Evolutionary conservation across 1,140 invertebrate species (phyloP), one percentile per base, ranked within the genome.

Genomic region (Panagrolaimus sp.): DNA sequence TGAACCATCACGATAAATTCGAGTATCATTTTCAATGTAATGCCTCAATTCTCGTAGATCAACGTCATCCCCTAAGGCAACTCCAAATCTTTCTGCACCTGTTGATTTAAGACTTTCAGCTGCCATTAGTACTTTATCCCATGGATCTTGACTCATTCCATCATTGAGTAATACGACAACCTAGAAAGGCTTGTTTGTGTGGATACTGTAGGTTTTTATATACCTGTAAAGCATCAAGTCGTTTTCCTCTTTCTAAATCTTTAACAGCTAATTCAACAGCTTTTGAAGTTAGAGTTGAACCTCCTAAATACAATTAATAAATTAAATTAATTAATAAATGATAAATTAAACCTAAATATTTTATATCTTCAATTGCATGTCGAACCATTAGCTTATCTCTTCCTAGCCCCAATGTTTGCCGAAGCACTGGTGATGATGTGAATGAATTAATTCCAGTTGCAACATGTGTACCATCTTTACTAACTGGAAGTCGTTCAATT

Each of bases 81-180:
- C 80, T 23, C 78, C 80, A 68, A 82, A 80, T 38, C 72, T 51
- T 46, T 80, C 78, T 43, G 78, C 78, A 9, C 69, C 48, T 14
- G 75, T 69, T n/a, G 66, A 42, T 7, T 69, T 69, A 20, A 80
- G 67, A 27, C 47, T 44, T 16, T 69, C 47, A 61, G 75, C 78
- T 9, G 67, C 65, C 27, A 63, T 20, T 23, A 73, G 20, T 8
- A 80, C 78, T 31, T 65, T 63, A 16, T 80, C 78, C 78, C 78
- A 80, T 5, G 44, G 62, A 62, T 80, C 80, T 46, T 80, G 78
- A 16, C 68, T 74, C 74, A 79, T 81, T 47, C 78, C 78, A 65
- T 80, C 78, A 64, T 80, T 80, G 78, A 80, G 79, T 23, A 80
- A 46, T 23, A 80, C 69, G 0, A 80, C 66, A 5, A 80, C 78